Conservation (phyloP, 1,140 invertebrate genomes). For the Bombus cullumanus region DNA sequence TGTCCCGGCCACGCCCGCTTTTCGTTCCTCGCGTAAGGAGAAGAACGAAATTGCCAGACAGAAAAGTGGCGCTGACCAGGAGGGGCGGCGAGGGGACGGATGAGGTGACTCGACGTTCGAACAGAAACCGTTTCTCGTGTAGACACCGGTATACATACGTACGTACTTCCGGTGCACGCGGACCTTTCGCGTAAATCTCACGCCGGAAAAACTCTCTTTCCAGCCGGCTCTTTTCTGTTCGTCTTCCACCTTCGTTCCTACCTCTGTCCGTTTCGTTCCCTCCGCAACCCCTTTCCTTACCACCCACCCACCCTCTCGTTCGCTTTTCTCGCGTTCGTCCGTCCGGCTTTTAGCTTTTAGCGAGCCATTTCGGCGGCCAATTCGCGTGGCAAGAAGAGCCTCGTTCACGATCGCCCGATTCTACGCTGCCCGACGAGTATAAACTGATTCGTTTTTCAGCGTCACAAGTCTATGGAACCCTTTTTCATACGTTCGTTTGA, state of each 20-base stretch:
- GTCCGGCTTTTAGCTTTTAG: slow-evolving; percentile 70
- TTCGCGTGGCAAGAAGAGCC: slow-evolving; percentile 31
- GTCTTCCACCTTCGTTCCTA: slow-evolving; percentile 34
- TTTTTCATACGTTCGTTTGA: too few species aligned
- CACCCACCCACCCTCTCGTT: slow-evolving; percentile 2
- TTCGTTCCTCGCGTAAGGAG: slow-evolving; percentile 61
- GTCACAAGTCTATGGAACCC: too few species aligned
- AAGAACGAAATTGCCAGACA: slow-evolving; percentile 57
- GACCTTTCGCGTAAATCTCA: slow-evolving; percentile 67
- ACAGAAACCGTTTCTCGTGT: slow-evolving; percentile 49
- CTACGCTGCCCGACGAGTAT: background rate
- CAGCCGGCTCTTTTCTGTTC: background rate
- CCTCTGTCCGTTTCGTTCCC: background rate
- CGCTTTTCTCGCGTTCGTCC: slow-evolving; percentile 38
- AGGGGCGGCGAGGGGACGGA: background rate
- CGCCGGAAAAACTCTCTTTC: slow-evolving; percentile 63
- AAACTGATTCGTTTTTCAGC: too few species aligned
- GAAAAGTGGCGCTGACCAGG: slow-evolving; percentile 10
- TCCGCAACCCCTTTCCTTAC: slow-evolving; percentile 6
- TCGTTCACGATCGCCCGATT: slow-evolving; percentile 24
- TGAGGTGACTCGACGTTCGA: slow-evolving; percentile 22
- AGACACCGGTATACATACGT: slow-evolving; percentile 52
- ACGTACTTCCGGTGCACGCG: slow-evolving; percentile 61
- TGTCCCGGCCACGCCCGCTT: slow-evolving; percentile 70
- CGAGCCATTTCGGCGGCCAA: slow-evolving; percentile 53